Percentiles rank a stretch among this genome's conserved stretches.
Conservation (phyloP, 2,113 vertebrate species). For the Sapayoa aenigma region DNA sequence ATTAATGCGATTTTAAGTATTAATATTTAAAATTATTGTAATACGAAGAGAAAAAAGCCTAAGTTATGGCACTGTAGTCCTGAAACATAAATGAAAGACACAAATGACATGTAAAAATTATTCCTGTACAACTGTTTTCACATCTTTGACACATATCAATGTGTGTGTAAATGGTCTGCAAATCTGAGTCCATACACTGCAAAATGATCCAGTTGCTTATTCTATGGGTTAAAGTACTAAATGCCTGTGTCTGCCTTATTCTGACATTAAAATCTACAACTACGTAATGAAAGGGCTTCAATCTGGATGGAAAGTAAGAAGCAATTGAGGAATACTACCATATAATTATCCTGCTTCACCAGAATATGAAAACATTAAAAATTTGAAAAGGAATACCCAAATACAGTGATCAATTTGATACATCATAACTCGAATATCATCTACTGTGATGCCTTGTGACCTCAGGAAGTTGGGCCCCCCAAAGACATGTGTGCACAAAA, state of each 20-base stretch:
- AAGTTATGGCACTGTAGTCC: background rate
- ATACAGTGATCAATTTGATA: background rate
- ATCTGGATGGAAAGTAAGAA: background rate
- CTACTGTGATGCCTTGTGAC: background rate
- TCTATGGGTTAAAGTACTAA: background rate
- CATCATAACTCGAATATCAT: background rate
- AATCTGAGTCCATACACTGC: background rate
- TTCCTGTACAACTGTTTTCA: background rate
- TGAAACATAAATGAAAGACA: background rate
- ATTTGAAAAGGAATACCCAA: background rate
- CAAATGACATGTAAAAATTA: background rate
- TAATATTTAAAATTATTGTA: background rate
- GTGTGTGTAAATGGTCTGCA: background rate
- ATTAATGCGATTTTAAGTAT: background rate
- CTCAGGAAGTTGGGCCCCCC: background rate
- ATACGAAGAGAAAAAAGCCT: background rate
- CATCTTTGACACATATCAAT: background rate
- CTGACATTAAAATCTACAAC: background rate
- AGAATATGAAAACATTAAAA: background rate
- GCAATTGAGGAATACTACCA: background rate
- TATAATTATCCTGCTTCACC: background rate
- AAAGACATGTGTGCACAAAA: background rate
- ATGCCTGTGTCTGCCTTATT: background rate
- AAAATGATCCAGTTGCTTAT: background rate
- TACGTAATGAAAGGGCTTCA: background rate